Percentiles rank a stretch among this genome's conserved stretches.
These are phyloP conservation scores for Sarcophaga peregrina DNA, from an alignment of 1,140 invertebrate species.

Conservation along the genomic window DNA sequence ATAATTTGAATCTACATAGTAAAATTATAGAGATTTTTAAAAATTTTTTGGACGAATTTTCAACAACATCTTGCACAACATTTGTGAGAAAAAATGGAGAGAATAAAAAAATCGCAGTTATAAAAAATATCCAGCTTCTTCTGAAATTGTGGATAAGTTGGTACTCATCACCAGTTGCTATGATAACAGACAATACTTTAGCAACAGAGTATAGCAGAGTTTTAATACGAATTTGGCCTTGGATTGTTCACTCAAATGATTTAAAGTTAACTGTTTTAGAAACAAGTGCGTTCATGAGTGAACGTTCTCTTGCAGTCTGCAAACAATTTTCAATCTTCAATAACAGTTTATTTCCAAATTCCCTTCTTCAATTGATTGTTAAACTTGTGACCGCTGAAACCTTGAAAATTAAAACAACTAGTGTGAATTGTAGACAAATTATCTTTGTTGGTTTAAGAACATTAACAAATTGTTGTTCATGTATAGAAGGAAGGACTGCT, in stretches of 20 bases:
- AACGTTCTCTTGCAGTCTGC: constrained; percentile 59
- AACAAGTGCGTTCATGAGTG: constrained; percentile 53
- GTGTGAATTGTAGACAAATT: constrained; percentile 35
- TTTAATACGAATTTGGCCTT: constrained; percentile 56
- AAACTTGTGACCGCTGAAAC: constrained; percentile 56
- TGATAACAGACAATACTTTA: constrained; percentile 49
- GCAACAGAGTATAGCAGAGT: constrained; percentile 46
- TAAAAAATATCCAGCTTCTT: constrained; percentile 54
- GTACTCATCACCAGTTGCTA: constrained; percentile 48
- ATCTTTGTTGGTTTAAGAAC: constrained; percentile 51
- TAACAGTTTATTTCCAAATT: constrained; percentile 45
- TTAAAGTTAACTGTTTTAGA: constrained; percentile 52
- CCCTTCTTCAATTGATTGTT: constrained; percentile 55
- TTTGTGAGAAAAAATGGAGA: constrained; percentile 60
- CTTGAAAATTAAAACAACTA: constrained; percentile 49
- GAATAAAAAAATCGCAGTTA: constrained; percentile 52
- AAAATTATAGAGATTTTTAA: constrained; percentile 49
- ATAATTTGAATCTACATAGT: constrained; percentile 47
- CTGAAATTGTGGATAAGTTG: constrained; percentile 55
- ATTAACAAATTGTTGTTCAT: constrained; percentile 59
- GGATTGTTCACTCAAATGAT: constrained; percentile 54
- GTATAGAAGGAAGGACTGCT: constrained; percentile 53
- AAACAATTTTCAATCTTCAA: constrained; percentile 50
- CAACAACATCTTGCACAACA: constrained; percentile 49
- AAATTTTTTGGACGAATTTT: constrained; percentile 50